A percentile compares a stretch with the other conserved stretches of the same genome.
Evolutionary conservation across 2,113 vertebrate genomes (phyloP).

Genomic region (Callipepla squamata): DNA sequence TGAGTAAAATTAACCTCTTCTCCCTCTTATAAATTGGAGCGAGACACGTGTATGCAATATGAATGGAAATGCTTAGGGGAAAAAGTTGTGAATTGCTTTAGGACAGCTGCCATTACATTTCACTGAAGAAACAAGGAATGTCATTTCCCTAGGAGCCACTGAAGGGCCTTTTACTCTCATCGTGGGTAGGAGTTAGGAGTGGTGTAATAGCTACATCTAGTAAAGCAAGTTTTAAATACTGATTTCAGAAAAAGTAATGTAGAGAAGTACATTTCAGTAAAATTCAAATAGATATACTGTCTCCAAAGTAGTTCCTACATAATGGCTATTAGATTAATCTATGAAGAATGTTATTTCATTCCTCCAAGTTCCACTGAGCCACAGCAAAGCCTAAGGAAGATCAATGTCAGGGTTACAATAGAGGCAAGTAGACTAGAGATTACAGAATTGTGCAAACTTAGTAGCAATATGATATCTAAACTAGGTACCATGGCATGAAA

Average conservation of each 20-base stretch:
- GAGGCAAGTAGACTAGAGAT: neutral
- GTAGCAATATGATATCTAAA: neutral
- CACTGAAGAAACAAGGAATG: conserved; percentile 10
- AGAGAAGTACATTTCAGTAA: neutral
- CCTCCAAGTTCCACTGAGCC: neutral
- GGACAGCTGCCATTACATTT: neutral
- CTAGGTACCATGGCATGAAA: neutral
- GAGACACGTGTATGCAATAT: neutral
- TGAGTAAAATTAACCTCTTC: neutral
- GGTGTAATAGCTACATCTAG: neutral
- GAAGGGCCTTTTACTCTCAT: neutral
- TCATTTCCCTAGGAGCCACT: neutral
- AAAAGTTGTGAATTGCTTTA: conserved; percentile 1
- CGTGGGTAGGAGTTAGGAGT: neutral
- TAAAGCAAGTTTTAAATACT: neutral
- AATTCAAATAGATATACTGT: neutral
- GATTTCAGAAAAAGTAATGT: neutral
- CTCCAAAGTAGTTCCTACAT: neutral
- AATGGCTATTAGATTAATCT: neutral
- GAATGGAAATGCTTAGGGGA: conserved; percentile 12
- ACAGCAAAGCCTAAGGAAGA: neutral
- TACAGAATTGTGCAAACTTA: neutral
- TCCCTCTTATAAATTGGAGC: no score
- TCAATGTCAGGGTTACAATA: neutral
- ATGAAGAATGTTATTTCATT: neutral